Percentiles rank a stretch among this genome's conserved stretches.
Conservation (phyloP, 2,797 vertebrate genomes). For the Yasuhikotakia modesta region DNA sequence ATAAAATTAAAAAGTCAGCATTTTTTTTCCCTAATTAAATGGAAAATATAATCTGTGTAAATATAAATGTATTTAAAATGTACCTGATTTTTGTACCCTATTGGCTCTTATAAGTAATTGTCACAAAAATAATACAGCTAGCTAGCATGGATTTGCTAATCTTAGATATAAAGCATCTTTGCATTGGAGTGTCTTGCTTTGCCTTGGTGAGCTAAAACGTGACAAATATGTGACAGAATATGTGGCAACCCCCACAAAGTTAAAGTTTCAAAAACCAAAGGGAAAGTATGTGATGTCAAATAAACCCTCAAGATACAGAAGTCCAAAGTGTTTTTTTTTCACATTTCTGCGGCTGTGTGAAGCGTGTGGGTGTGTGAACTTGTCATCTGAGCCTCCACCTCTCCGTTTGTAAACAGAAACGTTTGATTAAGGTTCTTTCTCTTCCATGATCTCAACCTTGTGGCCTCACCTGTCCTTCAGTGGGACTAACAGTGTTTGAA, state of each 20-base stretch:
- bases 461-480: constrained; percentile 60
- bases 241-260: constrained; percentile 38
- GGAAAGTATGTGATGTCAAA: constrained; percentile 12
- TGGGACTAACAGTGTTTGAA: constrained; percentile 76
- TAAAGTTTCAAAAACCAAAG: constrained; percentile 14
- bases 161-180: neutral
- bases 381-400: constrained; percentile 40
- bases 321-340: neutral
- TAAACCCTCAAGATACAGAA: neutral
- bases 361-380: constrained; percentile 42
- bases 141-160: neutral
- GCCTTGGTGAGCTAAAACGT: constrained; percentile 3
- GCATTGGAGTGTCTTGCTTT: neutral
- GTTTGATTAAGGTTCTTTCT: constrained; percentile 10
- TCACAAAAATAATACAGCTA: neutral
- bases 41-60: no score
- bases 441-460: neutral
- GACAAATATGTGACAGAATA: constrained; percentile 40
- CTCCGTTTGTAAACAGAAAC: constrained; percentile 1
- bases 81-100: no score
- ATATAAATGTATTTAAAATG: no score
- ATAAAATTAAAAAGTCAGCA: no score
- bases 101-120: no score
- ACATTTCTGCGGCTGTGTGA: neutral
- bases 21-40: no score